Percentiles rank a stretch among this genome's conserved stretches.
Conservation (phyloP, 2,797 vertebrate species). For the Serranus cabrilla region DNA sequence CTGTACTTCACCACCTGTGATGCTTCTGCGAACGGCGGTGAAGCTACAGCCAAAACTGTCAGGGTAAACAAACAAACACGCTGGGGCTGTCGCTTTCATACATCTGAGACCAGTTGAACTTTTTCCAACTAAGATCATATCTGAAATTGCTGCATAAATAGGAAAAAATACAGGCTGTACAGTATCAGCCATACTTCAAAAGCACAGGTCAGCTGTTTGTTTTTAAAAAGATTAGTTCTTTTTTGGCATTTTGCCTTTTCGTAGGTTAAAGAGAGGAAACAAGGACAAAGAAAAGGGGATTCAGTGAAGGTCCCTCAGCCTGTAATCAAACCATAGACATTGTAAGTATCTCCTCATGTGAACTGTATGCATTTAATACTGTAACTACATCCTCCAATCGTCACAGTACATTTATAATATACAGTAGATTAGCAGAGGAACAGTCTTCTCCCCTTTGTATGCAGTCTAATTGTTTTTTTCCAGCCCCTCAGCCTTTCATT, state of each 20-base stretch:
- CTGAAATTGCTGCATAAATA: conserved; percentile 3
- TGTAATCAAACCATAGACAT: background rate
- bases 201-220: conserved; percentile 4
- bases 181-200: background rate
- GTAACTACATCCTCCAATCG: background rate
- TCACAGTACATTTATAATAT: background rate
- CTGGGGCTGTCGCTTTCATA: conserved; percentile 17
- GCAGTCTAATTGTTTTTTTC: conserved; percentile 2
- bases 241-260: background rate
- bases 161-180: conserved; percentile 4
- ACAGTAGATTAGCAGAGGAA: background rate
- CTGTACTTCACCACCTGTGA: conserved; percentile 55
- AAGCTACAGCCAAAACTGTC: conserved; percentile 47
- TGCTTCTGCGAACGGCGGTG: conserved; percentile 24
- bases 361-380: background rate
- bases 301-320: background rate
- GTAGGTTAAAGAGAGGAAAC: background rate
- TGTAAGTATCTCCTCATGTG: background rate
- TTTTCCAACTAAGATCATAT: conserved; percentile 27
- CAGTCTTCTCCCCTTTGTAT: conserved; percentile 2
- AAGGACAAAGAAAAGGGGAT: background rate
- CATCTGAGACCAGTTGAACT: conserved; percentile 28
- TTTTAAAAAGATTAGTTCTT: conserved; percentile 1
- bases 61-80: conserved; percentile 60
- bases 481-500: background rate